phyloP scores from a whole-genome alignment of 2,113 vertebrate species.

The Orycteropus afer region DNA sequence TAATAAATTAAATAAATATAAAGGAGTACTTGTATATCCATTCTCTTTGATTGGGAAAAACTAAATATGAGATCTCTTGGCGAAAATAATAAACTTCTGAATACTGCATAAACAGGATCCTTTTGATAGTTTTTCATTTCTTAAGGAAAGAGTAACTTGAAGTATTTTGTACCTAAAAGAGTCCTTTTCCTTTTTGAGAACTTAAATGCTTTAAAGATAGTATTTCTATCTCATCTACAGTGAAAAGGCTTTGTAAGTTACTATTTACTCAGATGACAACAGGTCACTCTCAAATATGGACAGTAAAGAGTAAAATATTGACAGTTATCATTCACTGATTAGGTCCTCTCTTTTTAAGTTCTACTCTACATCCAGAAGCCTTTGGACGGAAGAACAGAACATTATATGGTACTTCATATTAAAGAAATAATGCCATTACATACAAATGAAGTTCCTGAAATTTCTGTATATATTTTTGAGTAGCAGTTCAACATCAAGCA shows the following conservation, averaged over 20 bases:
- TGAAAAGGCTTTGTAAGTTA: neutral
- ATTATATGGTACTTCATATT: neutral
- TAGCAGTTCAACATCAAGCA: constrained; percentile 34
- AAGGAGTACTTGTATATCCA: neutral
- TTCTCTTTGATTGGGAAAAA: constrained; percentile 29
- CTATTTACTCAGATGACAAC: neutral
- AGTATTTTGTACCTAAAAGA: neutral
- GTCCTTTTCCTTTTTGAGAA: neutral
- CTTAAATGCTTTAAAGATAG: constrained; percentile 32
- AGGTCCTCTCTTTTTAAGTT: constrained; percentile 20
- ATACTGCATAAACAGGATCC: neutral
- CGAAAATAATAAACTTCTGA: constrained; percentile 36
- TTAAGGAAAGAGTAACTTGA: neutral
- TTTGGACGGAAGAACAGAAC: constrained; percentile 13
- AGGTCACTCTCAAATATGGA: neutral
- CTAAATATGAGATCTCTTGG: neutral
- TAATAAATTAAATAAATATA: constrained; percentile 33
- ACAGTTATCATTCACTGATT: neutral
- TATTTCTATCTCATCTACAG: neutral
- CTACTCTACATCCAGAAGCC: neutral
- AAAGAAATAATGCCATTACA: constrained; percentile 46
- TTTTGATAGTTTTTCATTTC: neutral
- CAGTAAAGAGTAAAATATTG: neutral
- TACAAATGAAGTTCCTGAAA: constrained; percentile 13
- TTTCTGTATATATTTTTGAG: constrained; percentile 26